Base-by-base conservation (phyloP, 2,113 vertebrate species). In the Microcebus griseorufus region DNA sequence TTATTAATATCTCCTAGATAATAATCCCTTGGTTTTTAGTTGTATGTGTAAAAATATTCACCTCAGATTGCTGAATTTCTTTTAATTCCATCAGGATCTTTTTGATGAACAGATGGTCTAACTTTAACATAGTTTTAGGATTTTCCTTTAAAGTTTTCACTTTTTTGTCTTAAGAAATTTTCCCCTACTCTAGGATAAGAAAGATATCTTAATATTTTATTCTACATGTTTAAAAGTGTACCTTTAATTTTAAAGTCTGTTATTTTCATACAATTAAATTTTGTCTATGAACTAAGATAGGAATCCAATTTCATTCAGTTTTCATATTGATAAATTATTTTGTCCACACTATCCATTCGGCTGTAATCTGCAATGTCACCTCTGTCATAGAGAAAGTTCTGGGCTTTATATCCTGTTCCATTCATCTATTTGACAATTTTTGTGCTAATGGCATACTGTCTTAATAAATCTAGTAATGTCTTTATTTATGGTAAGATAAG, bases 201-300 rank as follows among this genome's bases (percentile, higher is more conserved):
- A 91, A 45, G 5, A 32, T 51, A 95, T 73, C 16, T 6, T 86
- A 6, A 87, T 70, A 70, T 58, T 73, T 73, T 83, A 73, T 82
- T 92, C 9, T 25, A 75, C 90, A 82, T 11, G 22, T 78, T 92
- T 92, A 51, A 70, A 92, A 87, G 60, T 23, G 2, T 45, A 84
- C 7, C 69, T 97, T 88, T 76, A 88, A 88, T 89, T 76, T 84
- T 90, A 90, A 86, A 79, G 23, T 7, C 29, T 79, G 9, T 87
- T 87, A 93, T 95, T 89, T 55, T 58, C 4, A 83, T 4, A 86
- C 25, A 88, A 82, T 80, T 20, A 79, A 84, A 67, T 84, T 91
- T 90, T 60, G 23, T 45, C 34, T 60, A 10, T 58, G 17, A 72
- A 78, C 75, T 58, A 45, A 73, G 22, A 22, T 51, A 79, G 22